Evolutionary conservation across 2,113 vertebrate species (phyloP), one percentile per base, ranked within the genome.

Genomic region (Centrocercus urophasianus): DNA sequence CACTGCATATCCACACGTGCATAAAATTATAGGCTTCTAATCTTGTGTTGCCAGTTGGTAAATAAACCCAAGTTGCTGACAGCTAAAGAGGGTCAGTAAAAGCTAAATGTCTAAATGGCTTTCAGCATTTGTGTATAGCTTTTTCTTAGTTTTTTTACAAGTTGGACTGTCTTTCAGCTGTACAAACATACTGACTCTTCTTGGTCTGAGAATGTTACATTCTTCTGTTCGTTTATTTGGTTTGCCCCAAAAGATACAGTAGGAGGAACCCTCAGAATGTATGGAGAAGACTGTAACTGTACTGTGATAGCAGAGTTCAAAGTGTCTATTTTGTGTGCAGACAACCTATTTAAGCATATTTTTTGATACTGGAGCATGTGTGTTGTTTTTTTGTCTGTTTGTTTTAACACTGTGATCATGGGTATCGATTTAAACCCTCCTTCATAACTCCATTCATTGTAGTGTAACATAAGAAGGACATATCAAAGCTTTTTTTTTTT

Each of bases 351-450:
- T 91, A 83, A 83, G 36, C 64, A 1, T 64, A 61, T 32, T 36
- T 95, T 52, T 83, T 72, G 43, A 80, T 94, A 86, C 87, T 94
- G 95, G 93, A 97, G 82, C 73, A 67, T 64, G 18, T 57, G 61
- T 64, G 56, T n/a, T 50, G 15, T 19, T 72, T 30, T 36, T 30
- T 6, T 11, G 52, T 54, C 52, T 54, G 27, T 17, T 34, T 89
- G 16, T 42, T 60, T 63, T 34, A 42, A 85, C 61, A 86, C 93
- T 94, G 96, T 94, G 97, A 95, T n/a, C 25, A 25, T 25, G 69
- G 81, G 67, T 30, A 64, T 1, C 42, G 36, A 75, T 52, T 42
- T 25, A 77, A 66, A 83, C 63, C 28, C 60, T 88, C 61, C 59
- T 77, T 25, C 56, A 67, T 47, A 0, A 21, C 85, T 89, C 30